Conservation (phyloP, 2,113 vertebrate species). For the Micromys minutus region DNA sequence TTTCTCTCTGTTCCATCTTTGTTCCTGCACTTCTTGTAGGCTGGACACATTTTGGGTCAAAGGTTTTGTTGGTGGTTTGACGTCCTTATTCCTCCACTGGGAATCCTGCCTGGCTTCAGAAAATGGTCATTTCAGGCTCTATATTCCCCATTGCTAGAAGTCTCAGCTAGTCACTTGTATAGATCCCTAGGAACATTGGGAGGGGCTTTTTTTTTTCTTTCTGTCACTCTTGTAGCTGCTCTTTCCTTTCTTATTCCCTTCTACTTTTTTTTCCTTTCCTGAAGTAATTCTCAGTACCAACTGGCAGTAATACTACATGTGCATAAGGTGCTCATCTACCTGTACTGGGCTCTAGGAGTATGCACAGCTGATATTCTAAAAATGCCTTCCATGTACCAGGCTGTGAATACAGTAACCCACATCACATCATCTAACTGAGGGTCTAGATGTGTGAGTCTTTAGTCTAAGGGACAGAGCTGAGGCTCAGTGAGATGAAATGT, state of each 20-base stretch:
- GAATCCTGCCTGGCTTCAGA: too few relatives aligned
- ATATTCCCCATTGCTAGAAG: too few relatives aligned
- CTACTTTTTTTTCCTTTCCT: neutral
- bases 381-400: neutral
- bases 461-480: neutral
- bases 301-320: rapidly evolving
- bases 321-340: neutral
- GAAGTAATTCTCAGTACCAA: neutral
- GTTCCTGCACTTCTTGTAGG: too few relatives aligned
- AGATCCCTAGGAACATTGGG: too few relatives aligned
- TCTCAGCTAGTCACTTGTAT: too few relatives aligned
- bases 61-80: too few relatives aligned
- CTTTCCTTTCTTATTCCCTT: neutral
- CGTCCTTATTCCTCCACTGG: too few relatives aligned
- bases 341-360: rapidly evolving
- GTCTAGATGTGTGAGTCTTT: neutral
- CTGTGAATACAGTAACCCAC: neutral
- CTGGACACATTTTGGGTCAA: too few relatives aligned
- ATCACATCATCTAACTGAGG: neutral
- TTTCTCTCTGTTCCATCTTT: too few relatives aligned
- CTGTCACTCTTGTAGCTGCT: neutral
- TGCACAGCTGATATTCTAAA: too few relatives aligned
- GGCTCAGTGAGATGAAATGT: neutral
- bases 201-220: neutral
- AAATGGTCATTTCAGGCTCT: too few relatives aligned